A percentile compares a stretch with the other conserved stretches of the same genome.
Evolutionary conservation across 2,113 vertebrate species (phyloP).

Genomic region (Cryptotis parvus): DNA sequence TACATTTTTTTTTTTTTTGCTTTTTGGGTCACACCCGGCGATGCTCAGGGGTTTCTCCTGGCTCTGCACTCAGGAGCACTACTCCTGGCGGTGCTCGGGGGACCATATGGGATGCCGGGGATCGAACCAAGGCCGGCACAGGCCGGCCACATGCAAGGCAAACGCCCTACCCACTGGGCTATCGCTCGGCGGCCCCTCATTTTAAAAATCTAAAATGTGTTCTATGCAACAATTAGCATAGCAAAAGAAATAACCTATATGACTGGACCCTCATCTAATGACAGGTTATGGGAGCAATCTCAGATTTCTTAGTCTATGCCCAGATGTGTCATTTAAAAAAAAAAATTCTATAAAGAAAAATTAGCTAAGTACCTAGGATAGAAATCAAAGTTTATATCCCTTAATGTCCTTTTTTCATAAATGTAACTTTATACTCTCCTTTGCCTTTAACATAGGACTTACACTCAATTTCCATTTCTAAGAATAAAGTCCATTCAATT

Average conservation of each 20-base stretch:
- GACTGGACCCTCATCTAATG: neutral
- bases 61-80: too few species aligned
- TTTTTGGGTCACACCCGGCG: too few species aligned
- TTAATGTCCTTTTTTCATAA: neutral
- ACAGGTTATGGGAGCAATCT: neutral
- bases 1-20: too few species aligned
- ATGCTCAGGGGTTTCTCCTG: too few species aligned
- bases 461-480: neutral
- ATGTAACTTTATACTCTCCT: neutral
- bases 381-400: neutral
- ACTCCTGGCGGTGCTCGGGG: too few species aligned
- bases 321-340: neutral
- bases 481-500: neutral
- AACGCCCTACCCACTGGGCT: too few species aligned
- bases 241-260: neutral
- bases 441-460: neutral
- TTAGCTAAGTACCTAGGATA: neutral
- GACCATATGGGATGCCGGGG: too few species aligned
- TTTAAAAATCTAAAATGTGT: neutral
- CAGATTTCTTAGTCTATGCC: neutral
- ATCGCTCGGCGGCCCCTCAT: too few species aligned
- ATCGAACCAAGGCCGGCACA: too few species aligned
- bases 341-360: constrained; percentile 20
- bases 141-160: too few species aligned
- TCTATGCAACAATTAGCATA: neutral